Evolutionary conservation across 2,113 vertebrate genomes (phyloP), one percentile per base, ranked within the genome.

Genomic region (Apeltes quadracus): DNA sequence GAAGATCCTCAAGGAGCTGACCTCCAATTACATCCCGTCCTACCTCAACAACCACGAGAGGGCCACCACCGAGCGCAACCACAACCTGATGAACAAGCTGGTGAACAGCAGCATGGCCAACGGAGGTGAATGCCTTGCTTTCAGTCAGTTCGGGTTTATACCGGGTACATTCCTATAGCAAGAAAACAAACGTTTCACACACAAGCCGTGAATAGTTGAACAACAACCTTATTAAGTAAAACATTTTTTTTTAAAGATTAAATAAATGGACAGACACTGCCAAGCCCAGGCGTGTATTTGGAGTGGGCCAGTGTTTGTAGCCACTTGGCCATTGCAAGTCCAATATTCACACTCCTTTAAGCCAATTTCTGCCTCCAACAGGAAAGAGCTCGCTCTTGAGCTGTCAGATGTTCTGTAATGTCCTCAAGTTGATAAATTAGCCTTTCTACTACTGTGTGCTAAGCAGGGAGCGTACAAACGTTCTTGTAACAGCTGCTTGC

Each of bases 1-100:
- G 92, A 98, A 98, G 94, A 98, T 99, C 84, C 93, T 99, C 84
- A 98, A 98, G 92, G 98, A 98, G 94, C 95, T 99, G 79, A 97
- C 98, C 9, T 98, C 98, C 89, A 98, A 96, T 92, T 98, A 98
- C 83, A 95, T 98, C 88, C 96, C 98, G 23, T 97, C 98, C 32
- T 99, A 98, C 87, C 95, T 98, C 92, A 98, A 97, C 94, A 97
- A 96, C 92, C 97, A 97, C 0, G 96, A 99, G 92, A 92, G 95
- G 73, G 92, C 77, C 58, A 91, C 96, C 83, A 95, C 93, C 0
- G 97, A 98, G 84, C 96, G 97, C 89, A 97, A 92, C 83, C 92
- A 96, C 85, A 99, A 99, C 87, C 92, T 98, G 88, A 96, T 96
- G 95, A 99, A 99, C 93, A 97, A 96, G 89, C 92, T 98, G 76